Percentiles rank a stretch among this genome's conserved stretches.
These are phyloP conservation scores for Cataglyphis livida DNA, from an alignment of 2,888 invertebrate genomes.

Conservation along the genomic window DNA sequence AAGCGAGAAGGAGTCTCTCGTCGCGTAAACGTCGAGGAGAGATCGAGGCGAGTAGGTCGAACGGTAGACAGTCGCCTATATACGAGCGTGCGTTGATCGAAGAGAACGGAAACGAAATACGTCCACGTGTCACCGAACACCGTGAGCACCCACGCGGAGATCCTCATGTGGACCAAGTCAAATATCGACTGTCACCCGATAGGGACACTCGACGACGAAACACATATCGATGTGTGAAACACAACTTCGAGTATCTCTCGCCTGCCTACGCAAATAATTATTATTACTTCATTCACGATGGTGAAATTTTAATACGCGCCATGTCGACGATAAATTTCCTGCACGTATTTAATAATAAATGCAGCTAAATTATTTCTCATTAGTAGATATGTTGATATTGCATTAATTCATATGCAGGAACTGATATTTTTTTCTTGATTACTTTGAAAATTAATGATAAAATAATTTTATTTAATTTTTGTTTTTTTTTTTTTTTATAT, in stretches of 20 bases:
- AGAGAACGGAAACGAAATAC: conserved; percentile 52
- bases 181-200: conserved; percentile 33
- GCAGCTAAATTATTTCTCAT: not conserved
- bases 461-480: not conserved
- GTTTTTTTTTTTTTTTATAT: not conserved
- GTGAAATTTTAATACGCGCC: not conserved
- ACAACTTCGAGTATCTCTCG: conserved; percentile 15
- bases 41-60: conserved; percentile 58
- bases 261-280: conserved; percentile 21
- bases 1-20: not conserved
- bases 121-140: conserved; percentile 43
- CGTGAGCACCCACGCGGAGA: conserved; percentile 8
- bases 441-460: not conserved
- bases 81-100: not conserved
- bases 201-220: not conserved
- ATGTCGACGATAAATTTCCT: not conserved
- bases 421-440: too few relatives aligned
- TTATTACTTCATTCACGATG: not conserved
- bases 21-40: conserved; percentile 32
- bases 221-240: not conserved
- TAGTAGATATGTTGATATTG: too few relatives aligned
- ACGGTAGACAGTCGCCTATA: conserved; percentile 28
- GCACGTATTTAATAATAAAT: not conserved
- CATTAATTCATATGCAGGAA: too few relatives aligned
- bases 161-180: conserved; percentile 3